These are phyloP conservation scores for Balanococcus diminutus DNA, from an alignment of 2,888 invertebrate species.

Conservation along the genomic window DNA sequence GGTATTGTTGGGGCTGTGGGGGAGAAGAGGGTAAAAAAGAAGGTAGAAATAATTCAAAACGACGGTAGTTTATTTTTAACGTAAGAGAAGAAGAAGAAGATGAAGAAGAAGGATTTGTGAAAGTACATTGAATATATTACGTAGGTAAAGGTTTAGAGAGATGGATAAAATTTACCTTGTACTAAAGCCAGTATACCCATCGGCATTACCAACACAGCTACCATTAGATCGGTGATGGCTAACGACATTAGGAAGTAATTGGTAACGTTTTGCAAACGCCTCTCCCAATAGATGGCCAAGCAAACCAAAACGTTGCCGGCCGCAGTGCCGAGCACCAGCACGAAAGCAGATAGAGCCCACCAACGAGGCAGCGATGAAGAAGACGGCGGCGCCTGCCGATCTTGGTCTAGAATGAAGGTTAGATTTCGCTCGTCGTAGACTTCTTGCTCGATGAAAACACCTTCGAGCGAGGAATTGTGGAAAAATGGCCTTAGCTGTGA, in stretches of 20 bases:
- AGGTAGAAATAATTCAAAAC: background rate
- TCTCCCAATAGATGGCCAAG: slow-evolving; percentile 88
- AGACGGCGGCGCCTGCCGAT: slow-evolving; percentile 20
- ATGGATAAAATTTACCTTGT: slow-evolving; percentile 69
- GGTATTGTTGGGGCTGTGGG: background rate
- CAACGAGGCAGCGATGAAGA: slow-evolving; percentile 63
- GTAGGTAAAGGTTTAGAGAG: background rate
- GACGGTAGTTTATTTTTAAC: slow-evolving; percentile 6
- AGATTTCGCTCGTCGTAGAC: background rate
- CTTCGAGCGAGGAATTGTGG: too few species aligned
- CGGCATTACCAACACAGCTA: slow-evolving; percentile 95
- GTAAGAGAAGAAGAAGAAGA: background rate
- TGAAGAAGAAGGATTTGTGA: background rate
- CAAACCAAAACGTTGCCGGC: slow-evolving; percentile 94
- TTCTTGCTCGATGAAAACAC: background rate
- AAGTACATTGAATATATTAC: background rate
- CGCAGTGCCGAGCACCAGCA: slow-evolving; percentile 83
- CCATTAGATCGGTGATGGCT: slow-evolving; percentile 93
- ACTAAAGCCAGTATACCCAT: slow-evolving; percentile 83
- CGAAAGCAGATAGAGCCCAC: slow-evolving; percentile 82
- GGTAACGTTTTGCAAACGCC: slow-evolving; percentile 92
- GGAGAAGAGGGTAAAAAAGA: background rate
- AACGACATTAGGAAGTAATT: slow-evolving; percentile 96
- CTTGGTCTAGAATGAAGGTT: background rate
- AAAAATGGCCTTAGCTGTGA: too few species aligned